Evolutionary conservation across 2,797 vertebrate genomes (phyloP), one percentile per base, ranked within the genome.

Genomic region (Tenualosa ilisha): DNA sequence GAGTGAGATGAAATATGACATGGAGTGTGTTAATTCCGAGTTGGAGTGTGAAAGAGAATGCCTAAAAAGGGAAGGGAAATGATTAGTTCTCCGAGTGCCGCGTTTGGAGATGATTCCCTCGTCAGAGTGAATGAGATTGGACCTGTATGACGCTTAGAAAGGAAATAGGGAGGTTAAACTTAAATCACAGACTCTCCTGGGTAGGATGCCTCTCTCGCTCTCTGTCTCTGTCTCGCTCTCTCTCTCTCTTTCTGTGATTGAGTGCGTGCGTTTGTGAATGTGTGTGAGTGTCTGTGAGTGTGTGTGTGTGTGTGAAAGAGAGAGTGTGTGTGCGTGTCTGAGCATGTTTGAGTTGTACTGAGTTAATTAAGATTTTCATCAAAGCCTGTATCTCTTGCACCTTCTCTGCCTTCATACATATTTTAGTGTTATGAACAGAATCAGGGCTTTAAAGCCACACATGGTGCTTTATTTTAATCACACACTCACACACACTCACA

Each of bases 291-390:
- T 68, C 26, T 37, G 65, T 37, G 65, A 1, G 65, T 75, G 68
- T 75, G 11, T 72, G 22, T 24, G 61, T 4, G 65, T 1, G 65
- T 31, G 31, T 31, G 31, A 31, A 31, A 31, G 31, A 31, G 31
- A 31, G 31, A 31, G 31, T 31, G 31, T 3, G 65, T 37, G 31
- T 37, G 65, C 37, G 65, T 72, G 26, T 5, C 65, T 13, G 65
- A 72, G 65, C 65, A 81, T 85, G 75, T 84, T 82, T 85, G 84
- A 53, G 82, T 82, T 83, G 82, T 49, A 81, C 83, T 53, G 22
- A 83, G 65, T 86, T 87, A 83, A 86, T 84, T 86, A 87, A 83
- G 24, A 86, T 65, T 49, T 85, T 85, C 81, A 83, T 89, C 84
- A 87, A 84, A 84, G 81, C 43, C 51, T 75, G 61, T 81, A 82